phyloP scores from a whole-genome alignment of 2,888 invertebrate genomes.

The Crocallis elinguaria region DNA sequence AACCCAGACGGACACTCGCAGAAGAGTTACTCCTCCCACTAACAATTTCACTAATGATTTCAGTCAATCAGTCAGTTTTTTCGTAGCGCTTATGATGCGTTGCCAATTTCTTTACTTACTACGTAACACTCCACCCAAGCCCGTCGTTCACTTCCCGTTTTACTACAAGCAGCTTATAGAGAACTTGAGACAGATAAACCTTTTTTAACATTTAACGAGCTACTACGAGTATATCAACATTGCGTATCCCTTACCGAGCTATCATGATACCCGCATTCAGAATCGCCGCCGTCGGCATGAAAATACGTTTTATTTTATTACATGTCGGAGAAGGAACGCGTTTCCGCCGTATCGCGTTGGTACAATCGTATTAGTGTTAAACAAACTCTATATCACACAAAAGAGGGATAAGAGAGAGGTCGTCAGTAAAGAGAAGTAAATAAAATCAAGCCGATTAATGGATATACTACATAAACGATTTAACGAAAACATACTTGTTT shows the following conservation, averaged over 20 bases:
- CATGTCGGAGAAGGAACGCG: neutral
- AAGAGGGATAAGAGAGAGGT: too few species aligned
- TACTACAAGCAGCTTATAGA: neutral
- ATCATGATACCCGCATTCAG: conserved; percentile 15
- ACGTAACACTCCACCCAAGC: neutral
- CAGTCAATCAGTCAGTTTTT: neutral
- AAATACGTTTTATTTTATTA: neutral
- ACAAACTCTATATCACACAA: neutral
- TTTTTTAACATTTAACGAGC: neutral
- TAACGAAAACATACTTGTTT: too few species aligned
- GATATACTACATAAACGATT: too few species aligned
- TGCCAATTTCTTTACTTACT: neutral
- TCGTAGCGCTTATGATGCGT: neutral
- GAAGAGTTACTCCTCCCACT: too few species aligned
- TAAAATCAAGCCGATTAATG: too few species aligned
- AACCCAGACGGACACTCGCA: too few species aligned
- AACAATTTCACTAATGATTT: too few species aligned
- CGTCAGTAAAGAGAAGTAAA: too few species aligned
- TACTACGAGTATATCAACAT: neutral
- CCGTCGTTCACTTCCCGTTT: neutral
- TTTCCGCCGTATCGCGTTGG: neutral
- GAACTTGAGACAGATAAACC: neutral
- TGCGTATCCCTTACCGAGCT: neutral
- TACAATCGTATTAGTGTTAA: too few species aligned
- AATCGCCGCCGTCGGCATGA: conserved; percentile 4